Percentiles rank a stretch among this genome's conserved stretches.
phyloP scores from a whole-genome alignment of 1,140 invertebrate species.

The Liolophura sinensis region DNA sequence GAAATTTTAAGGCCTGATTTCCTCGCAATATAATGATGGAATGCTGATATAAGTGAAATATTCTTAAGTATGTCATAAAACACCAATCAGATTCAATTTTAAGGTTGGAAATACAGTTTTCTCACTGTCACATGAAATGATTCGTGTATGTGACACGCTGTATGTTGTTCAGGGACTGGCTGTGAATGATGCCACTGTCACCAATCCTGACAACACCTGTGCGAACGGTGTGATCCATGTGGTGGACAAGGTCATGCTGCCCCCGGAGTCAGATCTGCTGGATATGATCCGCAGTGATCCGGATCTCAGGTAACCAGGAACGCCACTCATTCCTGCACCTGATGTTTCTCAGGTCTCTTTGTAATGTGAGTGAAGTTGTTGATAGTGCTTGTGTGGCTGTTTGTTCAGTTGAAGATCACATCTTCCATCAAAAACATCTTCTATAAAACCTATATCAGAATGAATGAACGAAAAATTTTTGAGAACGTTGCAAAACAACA shows the following conservation, averaged over 20 bases:
- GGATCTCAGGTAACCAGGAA: conserved; percentile 28
- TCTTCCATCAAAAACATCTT: not conserved
- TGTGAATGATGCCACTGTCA: conserved; percentile 30
- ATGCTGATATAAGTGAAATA: no score
- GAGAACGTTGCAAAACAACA: no score
- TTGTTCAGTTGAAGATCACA: not conserved
- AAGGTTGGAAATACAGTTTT: no score
- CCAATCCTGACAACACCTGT: conserved; percentile 38
- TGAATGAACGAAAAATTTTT: not conserved
- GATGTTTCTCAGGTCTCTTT: not conserved
- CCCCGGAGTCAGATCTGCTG: conserved; percentile 32
- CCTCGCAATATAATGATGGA: no score
- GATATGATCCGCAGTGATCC: conserved; percentile 27
- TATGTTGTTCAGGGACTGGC: conserved; percentile 24
- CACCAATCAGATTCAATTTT: no score
- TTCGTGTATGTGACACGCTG: no score
- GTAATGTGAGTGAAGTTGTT: not conserved
- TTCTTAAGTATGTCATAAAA: no score
- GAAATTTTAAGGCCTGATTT: no score
- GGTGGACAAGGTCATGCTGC: conserved; percentile 62
- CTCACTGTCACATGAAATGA: no score
- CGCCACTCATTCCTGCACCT: not conserved
- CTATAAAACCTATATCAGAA: no score
- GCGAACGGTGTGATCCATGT: conserved; percentile 53
- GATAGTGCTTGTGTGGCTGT: not conserved